Base-by-base conservation (phyloP, 2,113 vertebrate species). In the Nettapus auritus region DNA sequence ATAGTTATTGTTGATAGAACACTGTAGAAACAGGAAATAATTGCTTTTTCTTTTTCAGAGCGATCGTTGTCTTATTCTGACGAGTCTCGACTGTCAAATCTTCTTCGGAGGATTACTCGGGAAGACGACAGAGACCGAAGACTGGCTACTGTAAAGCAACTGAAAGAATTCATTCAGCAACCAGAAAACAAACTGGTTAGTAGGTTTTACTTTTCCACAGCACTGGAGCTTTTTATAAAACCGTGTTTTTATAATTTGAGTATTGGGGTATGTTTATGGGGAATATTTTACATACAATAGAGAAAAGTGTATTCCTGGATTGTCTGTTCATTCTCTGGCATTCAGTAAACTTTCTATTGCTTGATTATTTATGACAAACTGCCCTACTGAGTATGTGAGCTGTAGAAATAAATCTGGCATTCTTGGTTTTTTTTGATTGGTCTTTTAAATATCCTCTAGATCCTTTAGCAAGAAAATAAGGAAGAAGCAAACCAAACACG, bases 71-170 rank as follows among this genome's bases (percentile, higher is more conserved):
- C 99, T 99, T 99, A 99, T 98, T 99, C 99, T 91, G 99, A 99
- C 82, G 99, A 99, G 98, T 99, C 99, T 98, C 99, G 99, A 98
- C 98, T 99, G 98, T 99, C 99, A 96, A 99, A 99, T 99, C 99
- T 99, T 98, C 98, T 99, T 98, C 99, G 99, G 98, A 98, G 99
- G 98, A 98, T 99, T 96, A 99, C 99, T 98, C 99, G 99, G 97
- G 99, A 99, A 98, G 99, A 99, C n/a, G 99, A 99, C 97, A 99
- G 99, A 96, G 99, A 99, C 98, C 98, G 99, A 97, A 99, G 99
- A 98, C 98, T 99, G 98, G 98, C 98, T 98, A 99, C 99, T 96
- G 98, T 99, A 98, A 99, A 99, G 98, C 99, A 99, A 97, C 97
- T 99, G 98, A 99, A 98, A 98, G 99, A 99, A 94, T 99, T 99